A percentile compares a stretch with the other conserved stretches of the same genome.
These are phyloP conservation scores for Lampris incognitus DNA, from an alignment of 2,113 vertebrate genomes.

Conservation along the genomic window DNA sequence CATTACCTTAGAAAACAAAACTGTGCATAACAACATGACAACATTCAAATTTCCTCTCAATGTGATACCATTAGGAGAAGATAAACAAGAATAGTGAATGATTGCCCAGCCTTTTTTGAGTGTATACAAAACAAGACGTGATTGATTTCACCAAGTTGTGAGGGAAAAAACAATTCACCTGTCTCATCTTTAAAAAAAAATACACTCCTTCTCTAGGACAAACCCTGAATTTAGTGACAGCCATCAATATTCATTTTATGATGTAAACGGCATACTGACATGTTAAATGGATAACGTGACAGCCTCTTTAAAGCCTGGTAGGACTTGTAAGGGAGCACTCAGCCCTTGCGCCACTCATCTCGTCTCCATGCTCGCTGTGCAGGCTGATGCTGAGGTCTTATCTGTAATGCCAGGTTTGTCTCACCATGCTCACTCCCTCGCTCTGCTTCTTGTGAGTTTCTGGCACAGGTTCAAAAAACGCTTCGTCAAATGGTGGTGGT, in stretches of 20 bases:
- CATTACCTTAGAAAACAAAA: background rate
- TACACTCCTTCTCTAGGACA: no score
- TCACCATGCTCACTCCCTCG: conserved; percentile 44
- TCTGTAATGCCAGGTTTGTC: conserved; percentile 32
- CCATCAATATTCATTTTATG: no score
- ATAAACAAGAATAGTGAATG: no score
- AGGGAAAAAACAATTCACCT: no score
- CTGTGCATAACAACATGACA: no score
- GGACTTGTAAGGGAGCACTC: background rate
- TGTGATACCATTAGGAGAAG: no score
- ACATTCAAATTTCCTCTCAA: no score
- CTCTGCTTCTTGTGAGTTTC: conserved; percentile 61
- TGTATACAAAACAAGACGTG: no score
- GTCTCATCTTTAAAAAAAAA: no score
- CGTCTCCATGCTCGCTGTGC: background rate
- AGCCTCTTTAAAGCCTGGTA: background rate
- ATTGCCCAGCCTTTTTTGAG: no score
- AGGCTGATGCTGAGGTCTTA: conserved; percentile 45
- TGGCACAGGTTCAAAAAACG: conserved; percentile 43
- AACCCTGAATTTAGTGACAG: no score
- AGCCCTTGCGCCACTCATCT: background rate
- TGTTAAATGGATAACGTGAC: background rate
- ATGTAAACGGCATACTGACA: background rate
- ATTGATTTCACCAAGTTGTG: no score
- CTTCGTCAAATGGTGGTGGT: conserved; percentile 14